Evolutionary conservation across 2,888 invertebrate species (phyloP), one percentile per base, ranked within the genome.

Genomic region (Hypolimnas misippus): DNA sequence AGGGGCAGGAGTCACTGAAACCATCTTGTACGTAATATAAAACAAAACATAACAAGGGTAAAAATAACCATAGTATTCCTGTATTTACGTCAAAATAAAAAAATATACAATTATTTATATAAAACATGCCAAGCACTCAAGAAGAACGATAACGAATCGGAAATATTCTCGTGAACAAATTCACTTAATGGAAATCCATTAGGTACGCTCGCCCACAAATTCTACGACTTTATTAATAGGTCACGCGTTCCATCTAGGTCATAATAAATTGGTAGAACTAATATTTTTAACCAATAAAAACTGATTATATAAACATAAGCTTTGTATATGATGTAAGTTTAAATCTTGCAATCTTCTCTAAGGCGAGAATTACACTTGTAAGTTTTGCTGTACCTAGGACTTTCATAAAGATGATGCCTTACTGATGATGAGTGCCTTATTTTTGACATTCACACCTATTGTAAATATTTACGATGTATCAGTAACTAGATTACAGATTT

Each of bases 151-250:
- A 63, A 62, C 56, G 58, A 62, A 61, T 61, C 60, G 53, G 61
- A 63, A 59, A 40, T 62, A 59, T 66, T 68, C 68, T 69, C 62
- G 46, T 49, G 63, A 62, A 44, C 65, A 67, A 69, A 67, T 70
- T 59, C 63, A 64, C 64, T 67, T 82, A 82, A 82, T 83, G 81
- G 80, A 80, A 82, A 82, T 78, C 83, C 82, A 84, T 83, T 83
- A 42, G 42, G 42, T 42, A 81, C 76, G 65, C 73, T 72, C 68
- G 74, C 81, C 77, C 74, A 81, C 79, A 75, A 63, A 62, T 67
- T 67, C 63, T 61, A 66, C 69, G 65, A 66, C 68, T 66, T 65
- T 67, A 65, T 66, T 65, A 65, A 62, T 70, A 65, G 70, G 69
- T 71, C 69, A 70, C 55, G 63, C 49, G 54, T 55, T 58, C 44